Percentiles rank a stretch among this genome's conserved stretches.
Evolutionary conservation across 2,888 invertebrate genomes (phyloP).

Genomic region (Metacarcinus magister): DNA sequence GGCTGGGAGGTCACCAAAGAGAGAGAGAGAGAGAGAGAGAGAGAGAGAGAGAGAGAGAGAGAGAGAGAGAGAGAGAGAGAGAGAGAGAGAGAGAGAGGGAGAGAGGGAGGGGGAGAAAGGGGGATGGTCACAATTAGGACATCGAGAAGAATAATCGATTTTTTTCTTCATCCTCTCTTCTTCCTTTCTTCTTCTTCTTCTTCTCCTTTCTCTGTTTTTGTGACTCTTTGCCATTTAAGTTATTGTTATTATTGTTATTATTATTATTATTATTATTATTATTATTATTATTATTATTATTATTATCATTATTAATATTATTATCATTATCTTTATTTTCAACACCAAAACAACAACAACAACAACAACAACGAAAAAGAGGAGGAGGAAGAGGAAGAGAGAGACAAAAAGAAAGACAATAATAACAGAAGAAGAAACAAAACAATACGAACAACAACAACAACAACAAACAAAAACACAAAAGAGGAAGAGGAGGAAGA

Average conservation of each 20-base stretch:
- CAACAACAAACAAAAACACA: not conserved
- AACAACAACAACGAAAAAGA: not conserved
- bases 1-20: constrained; percentile 16
- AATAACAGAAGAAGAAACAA: not conserved
- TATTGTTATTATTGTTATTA: not conserved
- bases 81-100: not conserved
- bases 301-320: not conserved
- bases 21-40: not conserved
- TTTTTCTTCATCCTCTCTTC: not conserved
- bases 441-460: not conserved
- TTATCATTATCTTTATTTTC: too few species aligned
- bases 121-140: not conserved
- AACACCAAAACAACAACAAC: not conserved
- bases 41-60: not conserved
- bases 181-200: not conserved
- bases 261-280: not conserved
- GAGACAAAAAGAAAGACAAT: not conserved
- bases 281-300: not conserved
- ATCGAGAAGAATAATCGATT: not conserved
- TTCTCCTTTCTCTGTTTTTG: not conserved
- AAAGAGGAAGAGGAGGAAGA: not conserved
- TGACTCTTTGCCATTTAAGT: not conserved
- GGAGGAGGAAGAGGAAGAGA: not conserved
- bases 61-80: not conserved
- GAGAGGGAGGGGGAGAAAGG: not conserved